Evolutionary conservation across 2,888 invertebrate species (phyloP).

Genomic region (Caenorhabditis sp.): DNA sequence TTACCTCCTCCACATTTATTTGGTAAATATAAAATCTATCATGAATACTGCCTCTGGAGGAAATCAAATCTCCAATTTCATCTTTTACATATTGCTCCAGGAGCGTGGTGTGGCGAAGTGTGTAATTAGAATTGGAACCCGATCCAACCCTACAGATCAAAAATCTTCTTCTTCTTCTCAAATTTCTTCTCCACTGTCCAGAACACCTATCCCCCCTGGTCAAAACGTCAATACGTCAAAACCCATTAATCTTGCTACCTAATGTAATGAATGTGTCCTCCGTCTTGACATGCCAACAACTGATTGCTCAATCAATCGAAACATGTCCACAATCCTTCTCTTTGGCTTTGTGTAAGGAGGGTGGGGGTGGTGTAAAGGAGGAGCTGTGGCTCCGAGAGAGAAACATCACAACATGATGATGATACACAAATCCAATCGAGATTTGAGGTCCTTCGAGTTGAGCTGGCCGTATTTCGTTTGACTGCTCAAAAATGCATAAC

Average conservation of each 20-base stretch:
- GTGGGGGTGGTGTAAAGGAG: constrained; percentile 29
- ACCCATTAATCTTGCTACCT: constrained; percentile 14
- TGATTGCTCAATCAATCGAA: constrained; percentile 57
- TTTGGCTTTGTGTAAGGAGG: neutral
- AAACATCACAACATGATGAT: constrained; percentile 56
- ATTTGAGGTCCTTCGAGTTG: neutral
- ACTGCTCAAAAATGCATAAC: constrained; percentile 46
- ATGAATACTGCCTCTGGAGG: too few relatives aligned
- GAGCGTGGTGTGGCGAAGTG: neutral
- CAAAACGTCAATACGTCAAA: neutral
- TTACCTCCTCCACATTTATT: too few relatives aligned
- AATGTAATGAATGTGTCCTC: neutral
- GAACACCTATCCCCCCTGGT: neutral
- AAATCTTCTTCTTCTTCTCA: too few relatives aligned
- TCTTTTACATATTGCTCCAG: too few relatives aligned
- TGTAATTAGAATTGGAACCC: too few relatives aligned
- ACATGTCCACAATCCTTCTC: constrained; percentile 39
- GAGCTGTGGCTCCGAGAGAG: constrained; percentile 21
- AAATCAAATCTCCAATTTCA: too few relatives aligned
- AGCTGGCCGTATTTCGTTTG: neutral
- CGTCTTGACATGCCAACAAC: constrained; percentile 11
- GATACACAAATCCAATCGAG: constrained; percentile 10
- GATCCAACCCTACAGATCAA: too few relatives aligned
- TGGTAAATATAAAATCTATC: too few relatives aligned
- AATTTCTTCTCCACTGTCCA: neutral